Percentiles rank a stretch among this genome's conserved stretches.
Conservation (phyloP, 2,797 vertebrate genomes). For the Lacerta viridis region DNA sequence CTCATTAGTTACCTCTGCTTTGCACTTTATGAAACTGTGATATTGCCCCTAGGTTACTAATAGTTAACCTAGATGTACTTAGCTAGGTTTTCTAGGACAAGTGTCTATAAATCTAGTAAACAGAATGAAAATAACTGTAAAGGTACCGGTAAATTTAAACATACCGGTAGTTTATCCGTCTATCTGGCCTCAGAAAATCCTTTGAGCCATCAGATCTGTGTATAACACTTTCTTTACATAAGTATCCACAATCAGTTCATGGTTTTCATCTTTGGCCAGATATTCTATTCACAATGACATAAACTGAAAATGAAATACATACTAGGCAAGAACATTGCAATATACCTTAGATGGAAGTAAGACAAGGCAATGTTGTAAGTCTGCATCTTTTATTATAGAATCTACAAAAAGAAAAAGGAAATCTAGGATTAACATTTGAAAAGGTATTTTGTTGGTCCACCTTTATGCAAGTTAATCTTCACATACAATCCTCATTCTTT, state of each 20-base stretch:
- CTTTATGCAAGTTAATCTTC: not conserved
- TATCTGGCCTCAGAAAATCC: conserved; percentile 85
- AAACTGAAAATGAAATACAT: conserved; percentile 6
- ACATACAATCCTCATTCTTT: not conserved
- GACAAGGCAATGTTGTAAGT: not conserved
- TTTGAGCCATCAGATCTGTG: conserved; percentile 81
- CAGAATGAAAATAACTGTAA: not conserved
- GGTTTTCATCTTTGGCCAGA: conserved; percentile 83
- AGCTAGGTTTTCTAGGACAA: conserved; percentile 17
- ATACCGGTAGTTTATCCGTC: conserved; percentile 31
- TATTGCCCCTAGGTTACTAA: not conserved
- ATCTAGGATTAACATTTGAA: conserved; percentile 8
- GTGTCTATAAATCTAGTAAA: conserved; percentile 2
- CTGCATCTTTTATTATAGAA: conserved; percentile 7
- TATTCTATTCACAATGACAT: conserved; percentile 19
- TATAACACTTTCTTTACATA: conserved; percentile 47
- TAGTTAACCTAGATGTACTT: too few relatives aligned
- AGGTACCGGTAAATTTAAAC: not conserved
- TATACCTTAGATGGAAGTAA: conserved; percentile 28
- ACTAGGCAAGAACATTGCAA: conserved; percentile 4
- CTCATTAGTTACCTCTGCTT: too few relatives aligned
- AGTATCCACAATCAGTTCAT: conserved; percentile 74
- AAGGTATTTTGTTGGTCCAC: not conserved
- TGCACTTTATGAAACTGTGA: too few relatives aligned
- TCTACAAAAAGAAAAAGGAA: conserved; percentile 22